Base-by-base conservation (phyloP, 2,888 invertebrate species). In the Anticlea derivata region DNA sequence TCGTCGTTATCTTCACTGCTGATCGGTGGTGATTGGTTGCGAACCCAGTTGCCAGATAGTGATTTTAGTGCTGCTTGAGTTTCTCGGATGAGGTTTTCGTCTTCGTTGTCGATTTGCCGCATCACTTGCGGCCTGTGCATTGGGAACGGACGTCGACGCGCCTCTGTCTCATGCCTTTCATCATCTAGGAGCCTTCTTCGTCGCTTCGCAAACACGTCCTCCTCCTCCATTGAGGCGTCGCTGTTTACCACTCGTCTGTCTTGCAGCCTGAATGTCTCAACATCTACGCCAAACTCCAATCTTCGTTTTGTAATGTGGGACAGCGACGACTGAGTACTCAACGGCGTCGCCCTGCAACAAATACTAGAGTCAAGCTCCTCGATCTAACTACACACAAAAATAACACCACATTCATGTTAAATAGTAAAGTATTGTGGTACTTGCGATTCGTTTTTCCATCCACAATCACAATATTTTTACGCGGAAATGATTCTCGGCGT, bases 51-150 rank as follows among this genome's bases (percentile, higher is more conserved):
- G 8, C 96, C 96, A 0, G 97, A 96, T n/a, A 97, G 86, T 63
- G 95, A 95, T 78, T 96, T 96, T 22, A 97, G 81, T 0, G 97
- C 97, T 1, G 96, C 96, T 77, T 97, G 97, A 1, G 97, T 97
- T 80, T 97, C 97, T 40, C 96, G 92, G 57, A 97, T 96, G 45
- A 96, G 91, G 0, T 94, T 95, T 77, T 97, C 97, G 72, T 96
- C 95, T 66, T 96, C 96, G 65, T 94, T 94, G 30, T 80, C 77
- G 29, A 83, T 52, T 50, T 68, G 82, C 55, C 83, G 79, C 35
- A 70, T 48, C 63, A 89, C 66, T 35, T 86, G 88, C 1, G 88
- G 86, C 48, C 88, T 83, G 58, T 80, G 80, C 41, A 70, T 72
- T 8, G 74, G 76, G 7, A 70, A 59, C 61, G 79, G 59, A 66